phyloP scores from a whole-genome alignment of 2,888 invertebrate species.

The Pachydiplax longipennis region DNA sequence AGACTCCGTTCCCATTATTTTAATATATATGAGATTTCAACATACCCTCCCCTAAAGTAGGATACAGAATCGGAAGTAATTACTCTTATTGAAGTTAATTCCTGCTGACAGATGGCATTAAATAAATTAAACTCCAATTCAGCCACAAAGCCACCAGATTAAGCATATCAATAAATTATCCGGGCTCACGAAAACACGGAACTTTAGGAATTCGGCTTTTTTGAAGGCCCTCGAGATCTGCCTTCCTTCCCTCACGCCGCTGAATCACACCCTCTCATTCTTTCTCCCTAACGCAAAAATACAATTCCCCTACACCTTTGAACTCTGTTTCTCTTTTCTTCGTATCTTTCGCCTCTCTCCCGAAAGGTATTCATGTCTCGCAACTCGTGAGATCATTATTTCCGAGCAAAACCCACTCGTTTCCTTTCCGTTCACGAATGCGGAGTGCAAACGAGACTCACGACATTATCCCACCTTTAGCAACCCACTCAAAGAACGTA shows the following conservation, averaged over 20 bases:
- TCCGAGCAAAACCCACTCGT: constrained; percentile 21
- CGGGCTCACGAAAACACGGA: too few species aligned
- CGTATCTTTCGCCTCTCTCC: not conserved
- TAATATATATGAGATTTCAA: too few species aligned
- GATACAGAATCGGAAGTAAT: too few species aligned
- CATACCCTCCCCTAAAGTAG: too few species aligned
- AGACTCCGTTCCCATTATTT: too few species aligned
- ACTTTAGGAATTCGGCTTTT: too few species aligned
- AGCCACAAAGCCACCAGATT: too few species aligned
- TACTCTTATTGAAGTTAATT: too few species aligned
- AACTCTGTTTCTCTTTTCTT: not conserved
- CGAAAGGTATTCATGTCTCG: not conserved
- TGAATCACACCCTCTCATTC: not conserved
- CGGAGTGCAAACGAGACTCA: not conserved
- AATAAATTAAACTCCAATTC: too few species aligned
- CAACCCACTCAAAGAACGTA: not conserved
- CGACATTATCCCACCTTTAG: not conserved
- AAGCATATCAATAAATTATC: too few species aligned
- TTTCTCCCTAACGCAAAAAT: not conserved
- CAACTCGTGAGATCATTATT: constrained; percentile 40
- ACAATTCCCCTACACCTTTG: not conserved
- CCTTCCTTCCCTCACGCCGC: not conserved
- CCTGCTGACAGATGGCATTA: too few species aligned
- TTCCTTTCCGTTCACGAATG: not conserved
- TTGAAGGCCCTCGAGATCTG: not conserved